Base-by-base conservation (phyloP, 2,888 invertebrate genomes). In the Margaritifera margaritifera region DNA sequence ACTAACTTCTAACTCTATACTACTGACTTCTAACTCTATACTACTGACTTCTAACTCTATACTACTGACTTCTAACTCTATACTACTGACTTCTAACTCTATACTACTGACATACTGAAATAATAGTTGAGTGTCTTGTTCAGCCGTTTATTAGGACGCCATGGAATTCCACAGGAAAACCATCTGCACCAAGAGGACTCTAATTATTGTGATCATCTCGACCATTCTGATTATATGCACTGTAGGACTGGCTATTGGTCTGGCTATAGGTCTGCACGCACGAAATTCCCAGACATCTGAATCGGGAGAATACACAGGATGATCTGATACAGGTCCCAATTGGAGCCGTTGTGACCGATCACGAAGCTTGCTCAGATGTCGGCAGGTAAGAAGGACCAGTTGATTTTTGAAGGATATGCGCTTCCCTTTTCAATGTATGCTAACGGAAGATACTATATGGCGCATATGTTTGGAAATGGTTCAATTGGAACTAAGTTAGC, bases 261-360 rank as follows among this genome's bases (percentile, higher is more conserved):
- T 71, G 6, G 67, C 69, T 20, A 62, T 71, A 4, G 67, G 71
- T 24, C 61, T 68, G 22, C 50, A 31, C 53, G 50, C 63, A 31
- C 8, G 6, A 6, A 31, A 31, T 31, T 31, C 6, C 1, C 31
- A 6, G 31, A 31, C 31, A 31, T 31, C 6, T 31, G 6, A 31
- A 31, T 31, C 31, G 0, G 6, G 31, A 31, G 31, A 8, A 24
- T 25, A 55, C 15, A 22, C 24, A 15, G 18, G 53, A 54, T 18
- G 27, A 50, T 15, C 50, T 25, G 0, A 18, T n/a, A 42, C 25
- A 15, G 8, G 57, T 19, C 5, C 57, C 62, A 27, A 66, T 64
- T 25, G 83, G 81, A 0, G 83, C 76, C 0, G 83, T 83, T 22
- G 83, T 80, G 25, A 75, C 79, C 22, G 82, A 82, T 53, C 78